phyloP scores from a whole-genome alignment of 1,140 invertebrate genomes.

The Drosophila novamexicana region DNA sequence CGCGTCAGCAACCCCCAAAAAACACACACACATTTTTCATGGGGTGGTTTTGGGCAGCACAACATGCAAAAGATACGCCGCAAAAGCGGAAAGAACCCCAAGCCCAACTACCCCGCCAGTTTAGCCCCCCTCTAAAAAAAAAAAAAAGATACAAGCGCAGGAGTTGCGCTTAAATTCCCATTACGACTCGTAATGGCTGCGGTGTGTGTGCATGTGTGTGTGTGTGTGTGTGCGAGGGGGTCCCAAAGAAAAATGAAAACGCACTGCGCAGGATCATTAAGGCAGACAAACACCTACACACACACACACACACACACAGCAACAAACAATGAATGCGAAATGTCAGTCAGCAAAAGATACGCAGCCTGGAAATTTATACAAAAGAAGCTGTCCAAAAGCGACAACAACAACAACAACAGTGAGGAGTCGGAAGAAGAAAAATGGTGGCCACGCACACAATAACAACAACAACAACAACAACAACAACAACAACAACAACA shows the following conservation, averaged over 20 bases:
- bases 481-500: slow-evolving; percentile 22
- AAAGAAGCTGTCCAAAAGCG: slow-evolving; percentile 63
- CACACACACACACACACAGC: slow-evolving; percentile 2
- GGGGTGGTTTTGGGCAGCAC: slow-evolving; percentile 48
- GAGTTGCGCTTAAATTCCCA: slow-evolving; percentile 79
- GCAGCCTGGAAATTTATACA: slow-evolving; percentile 68
- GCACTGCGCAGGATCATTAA: slow-evolving; percentile 81
- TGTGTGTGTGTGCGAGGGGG: slow-evolving; percentile 35
- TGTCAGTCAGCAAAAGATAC: slow-evolving; percentile 65
- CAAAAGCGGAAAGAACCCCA: slow-evolving; percentile 73
- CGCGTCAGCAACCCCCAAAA: slow-evolving; percentile 42
- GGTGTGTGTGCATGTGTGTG: slow-evolving; percentile 39
- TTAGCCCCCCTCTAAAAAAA: slow-evolving; percentile 12
- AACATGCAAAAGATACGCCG: slow-evolving; percentile 82
- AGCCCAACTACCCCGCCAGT: neutral
- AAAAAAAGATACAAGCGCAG: slow-evolving; percentile 61
- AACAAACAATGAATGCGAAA: slow-evolving; percentile 62
- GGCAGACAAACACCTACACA: slow-evolving; percentile 57
- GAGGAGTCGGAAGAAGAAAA: slow-evolving; percentile 29
- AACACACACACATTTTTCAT: slow-evolving; percentile 13
- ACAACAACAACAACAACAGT: slow-evolving; percentile 25
- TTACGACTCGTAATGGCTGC: slow-evolving; percentile 79
- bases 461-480: slow-evolving; percentile 16
- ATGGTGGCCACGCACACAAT: slow-evolving; percentile 29
- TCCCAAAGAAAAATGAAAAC: slow-evolving; percentile 75